Conservation (phyloP, 2,888 invertebrate species). For the Drosophila subsilvestris region DNA sequence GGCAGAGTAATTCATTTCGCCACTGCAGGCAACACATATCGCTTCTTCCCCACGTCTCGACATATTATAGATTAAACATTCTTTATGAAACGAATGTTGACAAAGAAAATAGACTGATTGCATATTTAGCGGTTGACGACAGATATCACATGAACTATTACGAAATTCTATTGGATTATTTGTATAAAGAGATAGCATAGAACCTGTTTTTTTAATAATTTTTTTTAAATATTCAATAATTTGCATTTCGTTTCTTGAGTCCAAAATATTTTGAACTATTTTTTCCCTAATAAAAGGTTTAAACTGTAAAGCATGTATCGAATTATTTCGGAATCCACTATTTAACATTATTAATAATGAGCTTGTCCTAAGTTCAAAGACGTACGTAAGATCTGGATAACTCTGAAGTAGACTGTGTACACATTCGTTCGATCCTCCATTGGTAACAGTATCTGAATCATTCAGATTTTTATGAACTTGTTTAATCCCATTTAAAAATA, state of each 20-base stretch:
- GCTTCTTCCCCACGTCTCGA: constrained; percentile 3
- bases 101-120: constrained; percentile 70
- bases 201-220: constrained; percentile 29
- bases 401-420: constrained; percentile 21
- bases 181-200: constrained; percentile 36
- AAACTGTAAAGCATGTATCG: constrained; percentile 29
- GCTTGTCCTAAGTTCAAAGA: constrained; percentile 18
- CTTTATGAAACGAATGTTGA: constrained; percentile 74
- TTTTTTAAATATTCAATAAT: constrained; percentile 34
- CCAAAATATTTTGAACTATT: constrained; percentile 12
- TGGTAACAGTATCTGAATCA: neutral
- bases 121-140: constrained; percentile 56
- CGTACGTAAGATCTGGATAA: constrained; percentile 18
- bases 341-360: constrained; percentile 52
- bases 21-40: constrained; percentile 16
- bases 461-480: neutral
- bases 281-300: constrained; percentile 46
- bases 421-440: constrained; percentile 14
- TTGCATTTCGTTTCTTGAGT: constrained; percentile 29
- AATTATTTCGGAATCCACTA: constrained; percentile 28
- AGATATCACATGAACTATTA: constrained; percentile 66
- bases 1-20: neutral
- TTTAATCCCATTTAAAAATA: constrained; percentile 33
- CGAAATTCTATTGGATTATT: constrained; percentile 73
- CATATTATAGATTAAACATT: constrained; percentile 55